Evolutionary conservation across 2,797 vertebrate genomes (phyloP).

Genomic region (Oceanodroma leucorhoa): DNA sequence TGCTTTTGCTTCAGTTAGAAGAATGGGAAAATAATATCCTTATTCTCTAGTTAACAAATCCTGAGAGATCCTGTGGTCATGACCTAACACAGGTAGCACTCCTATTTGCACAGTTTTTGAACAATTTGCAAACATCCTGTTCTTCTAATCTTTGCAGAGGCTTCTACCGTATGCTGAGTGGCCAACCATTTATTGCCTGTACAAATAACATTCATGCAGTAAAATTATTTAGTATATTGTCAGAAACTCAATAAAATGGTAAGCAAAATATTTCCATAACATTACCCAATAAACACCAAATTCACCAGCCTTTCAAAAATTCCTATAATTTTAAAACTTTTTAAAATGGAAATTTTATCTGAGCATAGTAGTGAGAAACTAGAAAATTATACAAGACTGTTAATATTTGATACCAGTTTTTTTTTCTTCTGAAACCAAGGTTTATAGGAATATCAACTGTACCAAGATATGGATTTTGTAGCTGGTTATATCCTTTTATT

Average conservation of each 20-base stretch:
- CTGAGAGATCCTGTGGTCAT: neutral
- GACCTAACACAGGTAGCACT: neutral
- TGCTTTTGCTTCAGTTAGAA: neutral
- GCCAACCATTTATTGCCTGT: neutral
- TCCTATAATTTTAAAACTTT: neutral
- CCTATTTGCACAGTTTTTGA: neutral
- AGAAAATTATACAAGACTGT: slow-evolving; percentile 34
- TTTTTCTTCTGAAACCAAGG: slow-evolving; percentile 43
- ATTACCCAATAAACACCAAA: neutral
- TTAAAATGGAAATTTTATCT: neutral
- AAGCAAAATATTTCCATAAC: neutral
- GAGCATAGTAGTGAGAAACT: slow-evolving; percentile 42
- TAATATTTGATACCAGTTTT: slow-evolving; percentile 31
- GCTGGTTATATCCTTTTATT: neutral
- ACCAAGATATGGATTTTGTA: neutral
- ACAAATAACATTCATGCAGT: neutral
- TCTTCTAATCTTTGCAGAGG: neutral
- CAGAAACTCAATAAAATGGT: neutral
- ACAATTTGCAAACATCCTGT: neutral
- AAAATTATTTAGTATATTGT: neutral
- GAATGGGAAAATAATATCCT: neutral
- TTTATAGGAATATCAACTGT: slow-evolving; percentile 57
- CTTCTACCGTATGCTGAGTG: neutral
- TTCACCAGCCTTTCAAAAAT: slow-evolving; percentile 7
- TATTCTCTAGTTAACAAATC: neutral